Evolutionary conservation across 2,113 vertebrate species (phyloP).

Genomic region (Hystrix cristata): DNA sequence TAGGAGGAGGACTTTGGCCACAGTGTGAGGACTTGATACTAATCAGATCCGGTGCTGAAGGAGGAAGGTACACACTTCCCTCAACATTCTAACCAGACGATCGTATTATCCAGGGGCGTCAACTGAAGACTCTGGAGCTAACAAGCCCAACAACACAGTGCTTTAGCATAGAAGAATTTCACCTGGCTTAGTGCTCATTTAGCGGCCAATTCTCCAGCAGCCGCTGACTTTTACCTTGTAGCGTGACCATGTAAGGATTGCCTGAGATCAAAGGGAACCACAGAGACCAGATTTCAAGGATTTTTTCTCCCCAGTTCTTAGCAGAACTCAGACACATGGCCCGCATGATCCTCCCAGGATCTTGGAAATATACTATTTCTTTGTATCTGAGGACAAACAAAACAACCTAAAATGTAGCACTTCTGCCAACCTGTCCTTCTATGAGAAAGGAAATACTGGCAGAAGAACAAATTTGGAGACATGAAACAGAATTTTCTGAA

Average conservation of each 20-base stretch:
- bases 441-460: background rate
- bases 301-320: background rate
- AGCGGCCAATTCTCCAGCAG: background rate
- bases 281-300: background rate
- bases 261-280: background rate
- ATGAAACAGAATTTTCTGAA: background rate
- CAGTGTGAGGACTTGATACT: background rate
- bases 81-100: background rate
- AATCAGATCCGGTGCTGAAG: accelerated
- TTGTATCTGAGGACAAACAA: background rate
- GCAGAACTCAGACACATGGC: background rate
- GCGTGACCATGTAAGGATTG: too few relatives aligned
- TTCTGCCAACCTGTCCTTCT: background rate
- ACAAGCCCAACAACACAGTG: background rate
- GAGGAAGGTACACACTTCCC: background rate
- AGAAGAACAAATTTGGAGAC: background rate
- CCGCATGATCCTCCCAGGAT: too few relatives aligned
- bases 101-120: background rate
- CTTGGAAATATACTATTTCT: background rate
- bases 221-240: background rate
- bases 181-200: background rate
- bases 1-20: background rate
- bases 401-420: background rate
- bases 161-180: background rate
- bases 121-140: background rate